A percentile compares a stretch with the other conserved stretches of the same genome.
phyloP scores from a whole-genome alignment of 2,888 invertebrate species.

The Heterodera filipjevi region DNA sequence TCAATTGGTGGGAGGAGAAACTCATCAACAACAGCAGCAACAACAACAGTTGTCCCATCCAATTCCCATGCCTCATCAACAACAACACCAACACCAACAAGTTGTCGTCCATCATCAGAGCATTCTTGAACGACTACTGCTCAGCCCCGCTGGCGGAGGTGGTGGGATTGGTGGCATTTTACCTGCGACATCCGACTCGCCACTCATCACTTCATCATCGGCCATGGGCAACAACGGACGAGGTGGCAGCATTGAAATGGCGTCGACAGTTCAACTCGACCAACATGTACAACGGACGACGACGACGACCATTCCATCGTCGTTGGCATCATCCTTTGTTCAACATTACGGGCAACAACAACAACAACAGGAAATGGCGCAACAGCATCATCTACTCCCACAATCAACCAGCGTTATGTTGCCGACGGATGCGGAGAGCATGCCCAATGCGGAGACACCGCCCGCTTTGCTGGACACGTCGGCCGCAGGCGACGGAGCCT shows the following conservation, averaged over 20 bases:
- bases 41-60: constrained; percentile 23
- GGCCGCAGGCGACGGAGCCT: not conserved
- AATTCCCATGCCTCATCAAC: not conserved
- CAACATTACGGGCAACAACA: not conserved
- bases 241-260: not conserved
- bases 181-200: not conserved
- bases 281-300: not conserved
- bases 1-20: not conserved
- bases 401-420: not conserved
- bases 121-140: constrained; percentile 5
- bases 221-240: not conserved
- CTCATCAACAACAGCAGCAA: not conserved
- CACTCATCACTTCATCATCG: not conserved
- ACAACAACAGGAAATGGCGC: not conserved
- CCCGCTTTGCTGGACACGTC: constrained; percentile 17
- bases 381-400: not conserved
- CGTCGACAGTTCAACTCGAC: not conserved
- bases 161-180: not conserved
- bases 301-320: not conserved
- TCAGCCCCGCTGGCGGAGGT: not conserved
- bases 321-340: not conserved
- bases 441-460: constrained; percentile 23
- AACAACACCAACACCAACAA: constrained; percentile 15
- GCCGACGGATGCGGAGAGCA: not conserved
- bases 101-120: constrained; percentile 21